Conservation (phyloP, 2,113 vertebrate species). For the Athene cunicularia region DNA sequence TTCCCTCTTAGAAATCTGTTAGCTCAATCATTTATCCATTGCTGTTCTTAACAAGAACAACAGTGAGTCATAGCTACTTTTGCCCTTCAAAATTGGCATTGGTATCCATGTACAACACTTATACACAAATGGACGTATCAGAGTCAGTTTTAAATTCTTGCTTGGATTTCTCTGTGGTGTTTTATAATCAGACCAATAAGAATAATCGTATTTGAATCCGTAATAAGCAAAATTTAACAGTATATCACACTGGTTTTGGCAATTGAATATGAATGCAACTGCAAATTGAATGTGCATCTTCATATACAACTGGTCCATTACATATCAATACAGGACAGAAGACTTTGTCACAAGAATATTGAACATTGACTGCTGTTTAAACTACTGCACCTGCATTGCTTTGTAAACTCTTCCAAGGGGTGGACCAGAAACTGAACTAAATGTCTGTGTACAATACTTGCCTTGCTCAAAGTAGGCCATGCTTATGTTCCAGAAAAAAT, state of each 20-base stretch:
- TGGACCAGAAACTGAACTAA: neutral
- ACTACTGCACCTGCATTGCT: neutral
- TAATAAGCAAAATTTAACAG: neutral
- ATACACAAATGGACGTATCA: neutral
- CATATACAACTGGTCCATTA: neutral
- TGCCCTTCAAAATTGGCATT: neutral
- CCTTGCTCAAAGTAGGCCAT: neutral
- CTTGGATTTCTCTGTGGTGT: neutral
- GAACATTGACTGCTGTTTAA: neutral
- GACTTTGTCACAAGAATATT: neutral
- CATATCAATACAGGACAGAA: neutral
- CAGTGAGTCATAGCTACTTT: neutral
- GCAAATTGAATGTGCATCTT: neutral
- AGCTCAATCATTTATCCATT: neutral
- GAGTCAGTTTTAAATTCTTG: neutral
- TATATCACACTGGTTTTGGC: neutral
- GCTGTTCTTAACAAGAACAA: neutral
- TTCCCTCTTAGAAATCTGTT: neutral
- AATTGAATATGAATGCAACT: neutral
- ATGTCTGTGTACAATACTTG: neutral
- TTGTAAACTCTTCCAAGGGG: neutral
- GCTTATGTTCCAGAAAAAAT: neutral
- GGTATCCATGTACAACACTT: neutral
- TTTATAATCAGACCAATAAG: neutral
- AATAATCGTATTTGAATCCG: neutral